These are phyloP conservation scores for Adelges cooleyi DNA, from an alignment of 1,140 invertebrate species.

Conservation along the genomic window DNA sequence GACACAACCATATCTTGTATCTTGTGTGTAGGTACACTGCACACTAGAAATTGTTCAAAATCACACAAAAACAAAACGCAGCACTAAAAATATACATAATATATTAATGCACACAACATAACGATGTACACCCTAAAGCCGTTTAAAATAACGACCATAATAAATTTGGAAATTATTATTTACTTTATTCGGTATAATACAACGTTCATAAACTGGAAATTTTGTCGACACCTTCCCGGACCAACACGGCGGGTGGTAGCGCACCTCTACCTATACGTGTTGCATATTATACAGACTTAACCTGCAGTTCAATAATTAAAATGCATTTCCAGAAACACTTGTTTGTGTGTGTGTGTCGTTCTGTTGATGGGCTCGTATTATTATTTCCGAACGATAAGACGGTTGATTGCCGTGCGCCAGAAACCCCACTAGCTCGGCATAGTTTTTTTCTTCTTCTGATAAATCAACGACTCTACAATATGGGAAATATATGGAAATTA, in stretches of 20 bases:
- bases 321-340: not conserved
- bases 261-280: no score
- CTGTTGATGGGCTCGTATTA: not conserved
- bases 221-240: conserved; percentile 21
- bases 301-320: conserved; percentile 3
- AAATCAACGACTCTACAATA: no score
- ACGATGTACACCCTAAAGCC: not conserved
- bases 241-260: conserved; percentile 4
- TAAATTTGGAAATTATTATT: conserved; percentile 19
- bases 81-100: no score
- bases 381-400: not conserved
- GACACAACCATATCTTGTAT: no score
- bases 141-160: conserved; percentile 21
- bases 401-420: not conserved
- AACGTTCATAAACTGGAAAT: conserved; percentile 5
- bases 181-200: not conserved
- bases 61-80: no score
- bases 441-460: conserved; percentile 19
- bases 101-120: not conserved
- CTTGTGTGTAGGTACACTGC: no score
- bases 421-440: not conserved
- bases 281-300: not conserved
- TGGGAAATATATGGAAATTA: no score
- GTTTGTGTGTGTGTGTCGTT: not conserved
- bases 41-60: no score